These are phyloP conservation scores for Macrochelys suwanniensis DNA, from an alignment of 2,797 vertebrate genomes.

Conservation along the genomic window DNA sequence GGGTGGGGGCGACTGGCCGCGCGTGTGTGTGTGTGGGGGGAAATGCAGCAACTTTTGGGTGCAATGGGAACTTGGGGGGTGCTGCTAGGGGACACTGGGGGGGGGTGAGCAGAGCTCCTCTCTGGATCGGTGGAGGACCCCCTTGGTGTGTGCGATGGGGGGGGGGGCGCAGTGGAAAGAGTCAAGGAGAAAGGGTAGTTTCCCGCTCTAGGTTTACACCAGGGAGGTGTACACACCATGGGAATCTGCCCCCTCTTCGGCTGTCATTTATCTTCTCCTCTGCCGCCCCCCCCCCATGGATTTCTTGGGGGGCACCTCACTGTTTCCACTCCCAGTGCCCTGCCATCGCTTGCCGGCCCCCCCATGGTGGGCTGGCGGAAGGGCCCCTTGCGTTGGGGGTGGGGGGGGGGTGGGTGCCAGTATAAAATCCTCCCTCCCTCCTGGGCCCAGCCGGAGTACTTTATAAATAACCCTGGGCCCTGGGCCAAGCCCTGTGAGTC, in stretches of 20 bases:
- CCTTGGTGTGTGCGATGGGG: rapidly evolving
- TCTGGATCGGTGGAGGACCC: neutral
- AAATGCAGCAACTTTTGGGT: too few species aligned
- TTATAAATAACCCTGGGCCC: neutral
- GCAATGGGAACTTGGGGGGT: neutral
- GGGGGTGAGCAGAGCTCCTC: neutral
- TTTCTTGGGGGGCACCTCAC: neutral
- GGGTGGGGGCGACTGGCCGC: too few species aligned
- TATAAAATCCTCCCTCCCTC: too few species aligned
- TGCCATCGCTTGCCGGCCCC: neutral
- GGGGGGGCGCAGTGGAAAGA: neutral
- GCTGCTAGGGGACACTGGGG: neutral
- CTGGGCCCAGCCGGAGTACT: neutral
- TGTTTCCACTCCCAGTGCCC: neutral
- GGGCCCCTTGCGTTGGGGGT: neutral
- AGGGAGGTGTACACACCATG: neutral
- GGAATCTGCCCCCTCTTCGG: neutral
- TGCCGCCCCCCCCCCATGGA: rapidly evolving
- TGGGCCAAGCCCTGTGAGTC: neutral
- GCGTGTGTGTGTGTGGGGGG: too few species aligned
- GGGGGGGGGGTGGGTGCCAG: neutral
- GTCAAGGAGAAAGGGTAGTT: neutral
- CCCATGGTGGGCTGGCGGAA: neutral
- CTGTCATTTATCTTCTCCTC: neutral
- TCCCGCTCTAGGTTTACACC: neutral